These are phyloP conservation scores for Drosophila truncata DNA, from an alignment of 1,140 invertebrate species.

Conservation along the genomic window DNA sequence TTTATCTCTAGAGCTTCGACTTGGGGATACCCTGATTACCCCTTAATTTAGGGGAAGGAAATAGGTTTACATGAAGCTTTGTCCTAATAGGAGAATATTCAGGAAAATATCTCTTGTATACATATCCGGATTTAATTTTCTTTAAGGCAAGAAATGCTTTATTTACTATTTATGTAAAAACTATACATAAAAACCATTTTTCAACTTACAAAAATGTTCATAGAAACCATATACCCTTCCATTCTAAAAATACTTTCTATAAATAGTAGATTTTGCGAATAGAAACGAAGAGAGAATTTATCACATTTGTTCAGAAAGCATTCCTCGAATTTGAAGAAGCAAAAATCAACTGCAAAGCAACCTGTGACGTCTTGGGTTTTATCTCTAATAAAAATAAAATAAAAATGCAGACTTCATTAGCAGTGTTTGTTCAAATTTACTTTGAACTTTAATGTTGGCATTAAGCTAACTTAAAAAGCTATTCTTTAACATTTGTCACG, in stretches of 20 bases:
- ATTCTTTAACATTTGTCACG: neutral
- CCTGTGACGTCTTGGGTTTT: neutral
- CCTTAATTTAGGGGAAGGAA: neutral
- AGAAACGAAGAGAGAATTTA: neutral
- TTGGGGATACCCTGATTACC: neutral
- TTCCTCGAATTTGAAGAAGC: neutral
- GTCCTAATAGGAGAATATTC: no score
- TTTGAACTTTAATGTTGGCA: neutral
- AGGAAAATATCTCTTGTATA: no score
- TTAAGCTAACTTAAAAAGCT: neutral
- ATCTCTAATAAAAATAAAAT: neutral
- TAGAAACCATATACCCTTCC: neutral
- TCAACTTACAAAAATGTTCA: neutral
- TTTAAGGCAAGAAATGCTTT: no score
- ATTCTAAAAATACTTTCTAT: neutral
- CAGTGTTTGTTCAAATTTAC: neutral
- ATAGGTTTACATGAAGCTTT: no score
- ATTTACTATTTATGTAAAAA: no score
- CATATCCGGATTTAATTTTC: no score
- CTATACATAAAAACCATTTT: no score
- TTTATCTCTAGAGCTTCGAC: neutral
- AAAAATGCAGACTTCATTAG: neutral
- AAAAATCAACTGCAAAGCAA: no score
- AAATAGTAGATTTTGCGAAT: neutral
- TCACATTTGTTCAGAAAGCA: neutral